Conservation (phyloP, 2,113 vertebrate genomes). For the Physeter macrocephalus region DNA sequence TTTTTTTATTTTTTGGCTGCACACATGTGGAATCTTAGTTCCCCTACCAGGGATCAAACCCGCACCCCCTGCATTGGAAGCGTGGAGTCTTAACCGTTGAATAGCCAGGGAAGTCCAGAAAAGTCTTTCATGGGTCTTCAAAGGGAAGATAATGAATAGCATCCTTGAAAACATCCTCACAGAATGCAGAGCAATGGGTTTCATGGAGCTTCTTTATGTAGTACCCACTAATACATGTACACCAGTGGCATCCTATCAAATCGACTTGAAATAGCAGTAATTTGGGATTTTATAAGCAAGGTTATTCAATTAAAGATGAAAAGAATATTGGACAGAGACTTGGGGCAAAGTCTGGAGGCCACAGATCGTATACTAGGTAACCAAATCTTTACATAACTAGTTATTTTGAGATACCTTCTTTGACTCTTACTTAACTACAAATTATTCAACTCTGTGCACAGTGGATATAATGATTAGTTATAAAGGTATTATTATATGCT, state of each 20-base stretch:
- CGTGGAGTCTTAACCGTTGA: too few species aligned
- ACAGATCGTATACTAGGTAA: neutral
- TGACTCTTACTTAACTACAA: slow-evolving; percentile 7
- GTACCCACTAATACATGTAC: neutral
- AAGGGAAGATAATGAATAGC: neutral
- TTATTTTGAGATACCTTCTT: slow-evolving; percentile 18
- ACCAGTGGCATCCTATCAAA: neutral
- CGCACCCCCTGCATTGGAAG: too few species aligned
- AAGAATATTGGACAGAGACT: neutral
- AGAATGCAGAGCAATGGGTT: neutral
- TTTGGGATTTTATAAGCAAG: neutral
- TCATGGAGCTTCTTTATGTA: neutral
- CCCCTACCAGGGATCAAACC: too few species aligned
- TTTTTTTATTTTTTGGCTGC: too few species aligned
- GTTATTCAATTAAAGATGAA: neutral
- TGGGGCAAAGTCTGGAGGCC: neutral
- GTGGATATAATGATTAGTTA: neutral
- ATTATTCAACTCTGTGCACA: neutral
- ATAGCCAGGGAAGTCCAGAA: neutral
- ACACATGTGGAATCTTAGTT: too few species aligned
- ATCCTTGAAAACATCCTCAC: neutral
- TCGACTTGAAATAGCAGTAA: neutral
- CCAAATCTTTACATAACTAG: neutral
- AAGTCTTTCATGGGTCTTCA: neutral
- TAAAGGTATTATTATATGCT: slow-evolving; percentile 19